Base-by-base conservation (phyloP, 2,888 invertebrate genomes). In the Caprella mutica region DNA sequence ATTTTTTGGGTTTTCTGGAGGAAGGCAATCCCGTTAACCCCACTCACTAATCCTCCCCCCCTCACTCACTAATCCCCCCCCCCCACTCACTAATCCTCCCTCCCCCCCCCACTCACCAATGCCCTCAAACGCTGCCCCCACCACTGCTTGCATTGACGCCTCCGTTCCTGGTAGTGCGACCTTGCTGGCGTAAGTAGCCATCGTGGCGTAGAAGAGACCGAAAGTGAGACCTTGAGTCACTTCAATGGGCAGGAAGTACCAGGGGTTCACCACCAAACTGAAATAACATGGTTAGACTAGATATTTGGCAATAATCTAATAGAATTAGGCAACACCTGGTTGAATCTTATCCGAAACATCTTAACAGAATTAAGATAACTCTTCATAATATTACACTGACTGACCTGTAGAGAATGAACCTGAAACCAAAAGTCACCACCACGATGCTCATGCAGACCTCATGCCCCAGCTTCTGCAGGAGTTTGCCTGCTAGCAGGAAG, bases 111-210 rank as follows among this genome's bases (percentile, higher is more conserved):
- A 24, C 61, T 50, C 35, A 63, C 79, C 90, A 14, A 89, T 76
- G 17, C 90, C 90, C 75, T 91, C 90, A 70, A 89, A 91, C 46
- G 88, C 77, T 3, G 86, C 88, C 14, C 90, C 88, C 29, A 89
- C 83, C 40, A 91, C 74, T 54, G 90, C 90, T 78, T 88, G 88
- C 69, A 90, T 82, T 14, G 91, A 90, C 0, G 88, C 86, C 72
- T 87, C 86, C 0, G 86, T 86, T 5, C 65, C 90, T 0, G 83
- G 79, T 1, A 88, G 87, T 2, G 90, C 84, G 1, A 87, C 80
- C 61, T 84, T 80, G 69, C 83, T 86, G 0, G 89, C 89, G 72
- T 89, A 91, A 0, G 88, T 86, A 19, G 88, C 83, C 86, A 90
- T 87, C 9, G 87, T 84, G 0, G 89, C 81, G 70, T 90, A 91